phyloP scores from a whole-genome alignment of 2,888 invertebrate genomes.

The Cheilosia vernalis region DNA sequence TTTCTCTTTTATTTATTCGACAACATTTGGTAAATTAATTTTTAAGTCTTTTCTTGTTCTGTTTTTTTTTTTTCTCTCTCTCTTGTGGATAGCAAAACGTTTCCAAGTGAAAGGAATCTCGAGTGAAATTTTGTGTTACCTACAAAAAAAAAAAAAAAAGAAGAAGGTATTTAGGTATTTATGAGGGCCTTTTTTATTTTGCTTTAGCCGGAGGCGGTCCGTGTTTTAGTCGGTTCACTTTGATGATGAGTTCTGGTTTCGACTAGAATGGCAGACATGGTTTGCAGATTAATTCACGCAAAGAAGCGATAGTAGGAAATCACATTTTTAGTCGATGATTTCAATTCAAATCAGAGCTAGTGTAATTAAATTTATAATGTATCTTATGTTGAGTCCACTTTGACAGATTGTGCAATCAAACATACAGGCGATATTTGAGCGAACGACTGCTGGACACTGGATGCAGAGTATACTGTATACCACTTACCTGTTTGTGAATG shows the following conservation, averaged over 20 bases:
- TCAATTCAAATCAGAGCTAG: too few species aligned
- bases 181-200: background rate
- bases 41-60: background rate
- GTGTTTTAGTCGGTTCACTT: background rate
- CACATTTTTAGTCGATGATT: too few species aligned
- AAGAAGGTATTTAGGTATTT: too few species aligned
- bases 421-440: too few species aligned
- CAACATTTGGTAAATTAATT: conserved; percentile 27
- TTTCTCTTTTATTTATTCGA: conserved; percentile 36
- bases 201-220: background rate
- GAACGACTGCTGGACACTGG: too few species aligned
- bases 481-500: too few species aligned
- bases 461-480: too few species aligned
- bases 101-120: conserved; percentile 28
- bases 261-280: background rate
- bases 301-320: background rate
- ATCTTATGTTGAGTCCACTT: too few species aligned
- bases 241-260: background rate
- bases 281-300: background rate
- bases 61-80: background rate
- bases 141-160: background rate
- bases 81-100: conserved; percentile 9
- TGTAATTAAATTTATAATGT: too few species aligned
- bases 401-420: too few species aligned
- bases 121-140: conserved; percentile 35